phyloP scores from a whole-genome alignment of 2,888 invertebrate species.

The Laothoe populi region DNA sequence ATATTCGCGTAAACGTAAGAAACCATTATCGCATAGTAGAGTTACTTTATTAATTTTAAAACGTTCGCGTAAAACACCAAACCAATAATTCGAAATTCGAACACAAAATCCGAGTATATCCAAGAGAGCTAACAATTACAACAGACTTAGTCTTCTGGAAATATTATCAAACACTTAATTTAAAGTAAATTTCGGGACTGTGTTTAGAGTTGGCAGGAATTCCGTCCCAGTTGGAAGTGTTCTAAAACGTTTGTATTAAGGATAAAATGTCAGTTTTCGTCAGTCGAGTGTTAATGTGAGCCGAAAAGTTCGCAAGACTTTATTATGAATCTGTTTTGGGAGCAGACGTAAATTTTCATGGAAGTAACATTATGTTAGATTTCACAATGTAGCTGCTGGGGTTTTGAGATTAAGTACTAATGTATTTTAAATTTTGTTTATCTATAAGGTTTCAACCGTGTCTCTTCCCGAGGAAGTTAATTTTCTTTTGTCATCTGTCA shows the following conservation, averaged over 20 bases:
- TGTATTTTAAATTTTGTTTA: background rate
- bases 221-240: background rate
- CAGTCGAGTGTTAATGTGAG: conserved; percentile 15
- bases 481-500: no score
- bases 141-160: background rate
- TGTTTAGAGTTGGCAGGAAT: conserved; percentile 7
- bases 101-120: no score
- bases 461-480: no score
- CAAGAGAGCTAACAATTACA: no score
- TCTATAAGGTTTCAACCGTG: no score
- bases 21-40: no score
- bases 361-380: background rate
- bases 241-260: conserved; percentile 9
- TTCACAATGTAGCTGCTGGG: background rate
- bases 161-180: conserved; percentile 14
- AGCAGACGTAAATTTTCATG: conserved; percentile 5
- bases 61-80: no score
- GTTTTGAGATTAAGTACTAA: background rate
- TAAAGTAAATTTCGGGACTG: background rate
- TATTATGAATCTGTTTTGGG: conserved; percentile 14
- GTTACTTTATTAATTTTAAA: no score
- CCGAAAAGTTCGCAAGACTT: conserved; percentile 1
- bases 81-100: no score
- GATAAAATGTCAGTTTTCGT: background rate
- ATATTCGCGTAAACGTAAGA: no score